These are phyloP conservation scores for Dinomys branickii DNA, from an alignment of 2,113 vertebrate species.

Conservation along the genomic window DNA sequence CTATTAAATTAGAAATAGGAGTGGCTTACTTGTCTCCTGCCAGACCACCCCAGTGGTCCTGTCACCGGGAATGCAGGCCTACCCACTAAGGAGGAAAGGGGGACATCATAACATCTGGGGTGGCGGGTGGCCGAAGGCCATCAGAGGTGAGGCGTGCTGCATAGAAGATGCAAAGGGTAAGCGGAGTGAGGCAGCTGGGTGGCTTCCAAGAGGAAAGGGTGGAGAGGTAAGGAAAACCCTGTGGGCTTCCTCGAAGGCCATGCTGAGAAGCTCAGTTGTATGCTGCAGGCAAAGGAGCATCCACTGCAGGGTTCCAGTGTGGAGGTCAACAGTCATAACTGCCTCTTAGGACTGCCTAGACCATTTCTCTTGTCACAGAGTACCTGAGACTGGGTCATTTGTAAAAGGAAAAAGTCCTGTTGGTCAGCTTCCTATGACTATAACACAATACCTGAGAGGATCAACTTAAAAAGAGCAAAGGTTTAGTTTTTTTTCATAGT, in stretches of 20 bases:
- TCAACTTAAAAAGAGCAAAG: not conserved
- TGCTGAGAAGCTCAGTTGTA: not conserved
- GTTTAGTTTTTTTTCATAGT: not conserved
- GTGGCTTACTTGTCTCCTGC: not conserved
- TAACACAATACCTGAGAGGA: not conserved
- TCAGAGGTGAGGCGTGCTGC: not conserved
- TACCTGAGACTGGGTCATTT: not conserved
- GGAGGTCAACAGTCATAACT: not conserved
- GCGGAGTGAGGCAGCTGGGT: not conserved
- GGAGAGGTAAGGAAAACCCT: not conserved
- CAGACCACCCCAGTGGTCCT: not conserved
- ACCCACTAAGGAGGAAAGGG: not conserved
- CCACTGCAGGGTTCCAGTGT: not conserved
- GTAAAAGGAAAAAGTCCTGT: not conserved
- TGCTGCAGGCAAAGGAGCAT: not conserved
- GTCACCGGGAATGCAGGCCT: not conserved
- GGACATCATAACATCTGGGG: not conserved
- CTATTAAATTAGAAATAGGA: not conserved
- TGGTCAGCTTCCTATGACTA: not conserved
- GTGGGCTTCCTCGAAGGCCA: not conserved
- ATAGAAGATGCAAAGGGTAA: not conserved
- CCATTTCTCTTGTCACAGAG: not conserved
- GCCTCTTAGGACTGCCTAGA: too few species aligned
- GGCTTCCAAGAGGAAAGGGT: not conserved
- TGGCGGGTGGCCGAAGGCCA: not conserved